Evolutionary conservation across 2,888 invertebrate species (phyloP), one percentile per base, ranked within the genome.

Genomic region (Tanaodytes sp.): DNA sequence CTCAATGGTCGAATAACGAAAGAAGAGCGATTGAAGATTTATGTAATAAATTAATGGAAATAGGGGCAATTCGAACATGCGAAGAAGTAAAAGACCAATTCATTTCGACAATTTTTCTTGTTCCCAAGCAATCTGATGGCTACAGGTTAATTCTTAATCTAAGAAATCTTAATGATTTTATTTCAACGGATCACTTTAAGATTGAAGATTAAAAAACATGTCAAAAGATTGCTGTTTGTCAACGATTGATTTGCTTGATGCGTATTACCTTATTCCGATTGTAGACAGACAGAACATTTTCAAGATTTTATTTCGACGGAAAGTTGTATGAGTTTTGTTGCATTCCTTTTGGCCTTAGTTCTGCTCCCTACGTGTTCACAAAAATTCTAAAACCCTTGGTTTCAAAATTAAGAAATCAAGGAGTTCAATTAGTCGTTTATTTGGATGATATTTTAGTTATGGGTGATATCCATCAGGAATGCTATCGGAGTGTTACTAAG

Each of bases 261-360:
- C 27, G 27, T 27, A 27, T 27, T 27, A 27, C 9, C 27, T 27
- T 9, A 9, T 27, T 9, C 6, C 27, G 9, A 9, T 27, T 27
- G 27, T 27, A 27, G 27, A 27, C 9, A n/a, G 27, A 27, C 27
- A 27, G 27, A 27, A 27, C 5, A 27, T 27, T 27, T 27, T n/a
- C 36, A n/a, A 6, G 12, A 12, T n/a, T 33, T 33, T 33, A 33
- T 33, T 33, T 33, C 12, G 8, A 33, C 6, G 36, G 12, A n/a
- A 3, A 8, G n/a, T 33, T 33, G 12, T 33, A 33, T 33, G 36
- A 33, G 12, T 33, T 33, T n/a, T 33, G 6, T 33, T 6, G 8
- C 27, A 23, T 73, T 1, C 73, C 71, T 6, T 71, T 73, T 23
- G 71, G 71, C 1, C 48, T 73, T 2, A 55, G 30, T 30, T 39